Evolutionary conservation across 2,113 vertebrate genomes (phyloP).

Genomic region (Pogonocichla stellata): DNA sequence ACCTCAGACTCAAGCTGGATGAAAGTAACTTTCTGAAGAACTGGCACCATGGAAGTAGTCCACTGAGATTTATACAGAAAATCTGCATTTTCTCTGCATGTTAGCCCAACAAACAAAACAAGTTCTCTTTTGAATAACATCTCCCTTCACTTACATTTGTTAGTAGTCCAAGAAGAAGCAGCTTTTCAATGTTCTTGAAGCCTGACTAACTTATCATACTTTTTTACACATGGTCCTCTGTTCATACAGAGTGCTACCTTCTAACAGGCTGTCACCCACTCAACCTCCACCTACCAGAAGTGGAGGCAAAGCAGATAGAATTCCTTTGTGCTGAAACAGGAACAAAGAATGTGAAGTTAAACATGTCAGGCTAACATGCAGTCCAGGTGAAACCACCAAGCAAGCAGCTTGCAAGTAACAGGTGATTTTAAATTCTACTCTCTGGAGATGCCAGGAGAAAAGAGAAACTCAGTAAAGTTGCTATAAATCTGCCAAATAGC

Average conservation of each 20-base stretch:
- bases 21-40: background rate
- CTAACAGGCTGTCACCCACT: background rate
- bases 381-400: background rate
- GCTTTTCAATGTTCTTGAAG: background rate
- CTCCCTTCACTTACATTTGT: background rate
- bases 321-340: background rate
- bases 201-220: background rate
- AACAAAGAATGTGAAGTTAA: background rate
- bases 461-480: background rate
- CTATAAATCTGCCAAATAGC: background rate
- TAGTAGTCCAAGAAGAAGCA: background rate
- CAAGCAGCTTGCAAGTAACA: background rate
- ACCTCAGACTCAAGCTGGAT: background rate
- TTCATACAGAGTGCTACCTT: accelerated
- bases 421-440: background rate
- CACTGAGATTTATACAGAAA: background rate
- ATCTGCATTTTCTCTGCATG: background rate
- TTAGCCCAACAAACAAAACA: background rate
- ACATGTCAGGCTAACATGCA: background rate
- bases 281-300: background rate
- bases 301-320: background rate
- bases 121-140: background rate
- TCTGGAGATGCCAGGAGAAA: background rate
- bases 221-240: background rate
- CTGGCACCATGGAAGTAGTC: background rate